These are phyloP conservation scores for Trypoxylon attenuatum DNA, from an alignment of 2,888 invertebrate genomes.

Conservation along the genomic window DNA sequence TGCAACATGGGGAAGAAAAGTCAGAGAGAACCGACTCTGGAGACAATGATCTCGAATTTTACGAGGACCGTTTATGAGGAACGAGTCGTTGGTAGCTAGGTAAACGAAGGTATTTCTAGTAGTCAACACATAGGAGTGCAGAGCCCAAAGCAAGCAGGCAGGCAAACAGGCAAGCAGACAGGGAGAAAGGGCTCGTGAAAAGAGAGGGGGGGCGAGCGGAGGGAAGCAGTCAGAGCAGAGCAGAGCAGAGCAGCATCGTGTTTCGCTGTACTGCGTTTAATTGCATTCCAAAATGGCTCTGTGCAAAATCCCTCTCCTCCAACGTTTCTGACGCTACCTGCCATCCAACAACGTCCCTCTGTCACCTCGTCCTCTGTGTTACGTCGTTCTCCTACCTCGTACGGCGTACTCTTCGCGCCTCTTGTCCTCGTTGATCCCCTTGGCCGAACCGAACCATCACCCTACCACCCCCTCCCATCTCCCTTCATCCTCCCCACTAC, in stretches of 20 bases:
- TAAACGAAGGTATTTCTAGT: conserved; percentile 30
- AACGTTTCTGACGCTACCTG: too few relatives aligned
- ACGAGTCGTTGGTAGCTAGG: conserved; percentile 25
- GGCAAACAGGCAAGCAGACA: background rate
- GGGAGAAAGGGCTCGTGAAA: background rate
- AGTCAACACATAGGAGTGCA: too few relatives aligned
- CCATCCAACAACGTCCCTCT: too few relatives aligned
- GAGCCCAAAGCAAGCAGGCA: background rate
- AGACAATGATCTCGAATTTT: too few relatives aligned
- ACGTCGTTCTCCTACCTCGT: too few relatives aligned
- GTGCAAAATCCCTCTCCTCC: conserved; percentile 56
- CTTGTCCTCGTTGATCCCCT: too few relatives aligned
- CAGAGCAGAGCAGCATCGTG: conserved; percentile 49
- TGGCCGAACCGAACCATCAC: conserved; percentile 11
- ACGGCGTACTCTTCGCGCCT: too few relatives aligned
- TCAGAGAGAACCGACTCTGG: too few relatives aligned
- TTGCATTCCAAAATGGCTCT: conserved; percentile 72
- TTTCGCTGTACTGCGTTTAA: conserved; percentile 71
- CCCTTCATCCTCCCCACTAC: conserved; percentile 15
- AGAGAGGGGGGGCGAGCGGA: background rate
- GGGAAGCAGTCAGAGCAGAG: conserved; percentile 23
- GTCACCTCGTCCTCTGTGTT: conserved; percentile 29
- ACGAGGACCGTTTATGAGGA: conserved; percentile 18
- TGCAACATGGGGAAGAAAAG: too few relatives aligned
- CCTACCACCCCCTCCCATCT: conserved; percentile 12